Base-by-base conservation (phyloP, 2,888 invertebrate species). In the Stenichneumon culpator region DNA sequence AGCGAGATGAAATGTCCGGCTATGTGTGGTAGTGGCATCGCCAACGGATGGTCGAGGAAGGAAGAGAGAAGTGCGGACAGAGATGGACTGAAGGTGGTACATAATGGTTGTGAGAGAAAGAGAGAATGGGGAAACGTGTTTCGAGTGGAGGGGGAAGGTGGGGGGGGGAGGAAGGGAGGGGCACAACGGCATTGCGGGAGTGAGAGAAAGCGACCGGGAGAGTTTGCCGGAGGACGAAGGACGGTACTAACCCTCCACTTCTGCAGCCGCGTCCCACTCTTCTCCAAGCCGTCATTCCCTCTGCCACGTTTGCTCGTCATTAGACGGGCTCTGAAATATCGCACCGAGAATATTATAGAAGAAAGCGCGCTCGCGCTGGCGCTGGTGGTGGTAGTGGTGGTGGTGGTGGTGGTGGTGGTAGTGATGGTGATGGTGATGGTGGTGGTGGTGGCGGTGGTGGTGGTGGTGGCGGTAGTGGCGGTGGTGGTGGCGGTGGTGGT, bases 341-440 rank as follows among this genome's bases (percentile, higher is more conserved):
- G 92, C 92, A 88, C 91, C 89, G 89, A 90, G 91, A 92, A 92
- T 92, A 92, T 92, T 92, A 92, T 92, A 91, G 91, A 91, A 90
- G 90, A 89, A 84, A 86, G 74, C 84, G 82, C 74, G 80, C 82
- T 82, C 86, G n/a, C 14, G 50, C 50, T 81, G 86, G 86, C 81
- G 83, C 79, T 86, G 89, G 82, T 11, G 39, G 9, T 9, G 39
- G 5, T 11, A 11, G 2, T 39, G 2, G 9, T 11, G 14, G 3
- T 16, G 14, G 0, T 14, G 14, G 0, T 16, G 44, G 16, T 4
- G 44, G 3, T 3, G 14, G 3, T 4, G 14, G 3, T 16, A 4
- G 3, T 5, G 5, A 14, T 4, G 16, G 0, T 44, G 44, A 1
- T 16, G 3, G 3, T 39, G 39, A 2, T 2, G 39, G 1, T 11